Conservation (phyloP, 37 sponge, comb jelly and placozoan genomes). For the Eunapius fragilis region DNA sequence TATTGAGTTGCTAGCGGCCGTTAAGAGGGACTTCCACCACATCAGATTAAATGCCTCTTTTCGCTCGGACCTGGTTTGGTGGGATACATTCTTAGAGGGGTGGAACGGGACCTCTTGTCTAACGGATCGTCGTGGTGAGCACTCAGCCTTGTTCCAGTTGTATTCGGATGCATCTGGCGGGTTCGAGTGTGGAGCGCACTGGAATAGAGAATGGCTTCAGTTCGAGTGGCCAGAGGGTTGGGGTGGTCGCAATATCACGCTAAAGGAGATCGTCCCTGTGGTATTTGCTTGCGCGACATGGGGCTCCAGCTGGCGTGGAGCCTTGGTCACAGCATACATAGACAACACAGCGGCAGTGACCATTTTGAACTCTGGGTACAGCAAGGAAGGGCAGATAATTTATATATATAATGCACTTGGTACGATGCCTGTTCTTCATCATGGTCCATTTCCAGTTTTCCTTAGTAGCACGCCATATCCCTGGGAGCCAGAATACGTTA, state of each 20-base stretch:
- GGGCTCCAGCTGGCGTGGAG: constrained; percentile 15
- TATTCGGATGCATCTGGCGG: constrained; percentile 28
- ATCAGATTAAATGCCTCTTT: constrained; percentile 9
- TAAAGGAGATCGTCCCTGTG: constrained; percentile 30
- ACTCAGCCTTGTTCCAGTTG: neutral
- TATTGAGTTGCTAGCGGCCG: constrained; percentile 1
- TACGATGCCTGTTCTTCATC: constrained; percentile 34
- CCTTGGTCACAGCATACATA: neutral
- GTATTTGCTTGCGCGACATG: constrained; percentile 24
- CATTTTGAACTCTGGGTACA: neutral
- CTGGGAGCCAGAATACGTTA: constrained; percentile 6
- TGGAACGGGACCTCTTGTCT: constrained; percentile 31
- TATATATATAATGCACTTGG: constrained; percentile 24
- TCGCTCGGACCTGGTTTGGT: constrained; percentile 41
- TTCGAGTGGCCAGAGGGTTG: neutral
- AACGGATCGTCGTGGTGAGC: neutral
- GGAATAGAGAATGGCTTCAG: constrained; percentile 13
- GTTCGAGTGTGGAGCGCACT: constrained; percentile 26
- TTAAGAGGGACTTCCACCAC: neutral
- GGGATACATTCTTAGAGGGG: constrained; percentile 11
- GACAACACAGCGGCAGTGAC: constrained; percentile 15
- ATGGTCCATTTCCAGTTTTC: constrained; percentile 13
- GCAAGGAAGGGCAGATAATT: neutral
- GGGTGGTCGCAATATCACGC: neutral
- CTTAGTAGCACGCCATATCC: constrained; percentile 5